Conservation (phyloP, 2,888 invertebrate genomes). For the Oithona nana region DNA sequence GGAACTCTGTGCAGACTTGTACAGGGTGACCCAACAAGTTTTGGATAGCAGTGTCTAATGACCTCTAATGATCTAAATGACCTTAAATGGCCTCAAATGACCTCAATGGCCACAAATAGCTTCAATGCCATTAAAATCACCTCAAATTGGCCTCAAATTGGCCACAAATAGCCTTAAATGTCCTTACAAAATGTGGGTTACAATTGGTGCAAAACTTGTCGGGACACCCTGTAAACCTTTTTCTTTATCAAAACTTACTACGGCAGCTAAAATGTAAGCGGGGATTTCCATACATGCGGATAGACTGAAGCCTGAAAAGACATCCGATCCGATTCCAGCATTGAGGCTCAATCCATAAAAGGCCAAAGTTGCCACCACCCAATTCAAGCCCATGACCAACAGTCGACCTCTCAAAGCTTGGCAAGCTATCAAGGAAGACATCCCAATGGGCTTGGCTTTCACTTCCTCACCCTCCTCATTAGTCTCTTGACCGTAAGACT, state of each 20-base stretch:
- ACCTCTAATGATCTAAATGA: too few relatives aligned
- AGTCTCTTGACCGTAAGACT: not conserved
- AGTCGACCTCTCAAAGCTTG: not conserved
- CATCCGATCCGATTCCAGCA: not conserved
- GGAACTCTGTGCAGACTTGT: too few relatives aligned
- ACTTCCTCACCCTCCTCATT: not conserved
- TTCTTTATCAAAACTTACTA: not conserved
- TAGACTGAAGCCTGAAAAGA: not conserved
- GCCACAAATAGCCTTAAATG: too few relatives aligned
- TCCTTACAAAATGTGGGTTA: too few relatives aligned
- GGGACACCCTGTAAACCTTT: too few relatives aligned
- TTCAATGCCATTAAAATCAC: too few relatives aligned
- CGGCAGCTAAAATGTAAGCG: not conserved
- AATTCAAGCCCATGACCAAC: not conserved
- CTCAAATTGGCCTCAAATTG: too few relatives aligned
- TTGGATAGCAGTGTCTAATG: too few relatives aligned
- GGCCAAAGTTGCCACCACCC: not conserved
- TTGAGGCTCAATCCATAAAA: constrained; percentile 1
- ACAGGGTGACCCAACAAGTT: too few relatives aligned
- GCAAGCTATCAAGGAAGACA: not conserved
- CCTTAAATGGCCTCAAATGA: too few relatives aligned
- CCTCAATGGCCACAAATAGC: too few relatives aligned
- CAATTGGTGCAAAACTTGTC: too few relatives aligned
- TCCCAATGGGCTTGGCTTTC: not conserved
- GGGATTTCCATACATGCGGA: constrained; percentile 6